Evolutionary conservation across 2,113 vertebrate genomes (phyloP), one percentile per base, ranked within the genome.

Genomic region (Herpailurus yagouaroundi): DNA sequence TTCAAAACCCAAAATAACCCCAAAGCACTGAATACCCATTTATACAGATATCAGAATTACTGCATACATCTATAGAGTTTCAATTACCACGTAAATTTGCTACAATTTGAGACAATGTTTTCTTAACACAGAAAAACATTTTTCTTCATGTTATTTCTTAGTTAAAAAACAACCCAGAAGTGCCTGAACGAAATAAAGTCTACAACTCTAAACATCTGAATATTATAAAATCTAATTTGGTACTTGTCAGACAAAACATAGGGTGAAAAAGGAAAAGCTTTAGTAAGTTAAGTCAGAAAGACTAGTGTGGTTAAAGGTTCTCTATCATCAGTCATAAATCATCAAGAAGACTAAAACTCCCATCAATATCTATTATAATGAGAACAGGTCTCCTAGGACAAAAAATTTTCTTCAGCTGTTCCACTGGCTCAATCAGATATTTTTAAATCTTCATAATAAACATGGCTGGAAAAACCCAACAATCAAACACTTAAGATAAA

Each of bases 401-500:
- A 0, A 27, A 88, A 97, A 90, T 74, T 66, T 60, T 27, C 91
- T 97, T 82, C 76, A 97, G 95, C 89, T 83, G 66, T 97, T 93
- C 80, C 77, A 8, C 82, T 96, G 86, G 96, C 85, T 80, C 97
- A 97, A 97, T 97, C 95, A 97, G 91, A 92, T 19, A 23, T 80
- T 96, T 95, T 97, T 85, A 94, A 97, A 96, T 96, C 95, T 95
- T 94, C 52, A 91, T 95, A 41, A 97, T 91, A 91, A 94, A 80
- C 87, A 98, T 90, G 96, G 95, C 77, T 93, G 94, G 31, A 97
- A 96, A 98, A 97, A 13, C 25, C 64, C 64, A 97, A 97, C 48
- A 76, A 93, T 97, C 95, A 97, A 84, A 92, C 92, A 95, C 87
- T 97, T 91, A 96, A 66, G 83, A 96, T 89, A 94, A 97, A 66